These are phyloP conservation scores for Mormyrus proboscirostris DNA, from an alignment of 2,797 vertebrate species.

Conservation along the genomic window DNA sequence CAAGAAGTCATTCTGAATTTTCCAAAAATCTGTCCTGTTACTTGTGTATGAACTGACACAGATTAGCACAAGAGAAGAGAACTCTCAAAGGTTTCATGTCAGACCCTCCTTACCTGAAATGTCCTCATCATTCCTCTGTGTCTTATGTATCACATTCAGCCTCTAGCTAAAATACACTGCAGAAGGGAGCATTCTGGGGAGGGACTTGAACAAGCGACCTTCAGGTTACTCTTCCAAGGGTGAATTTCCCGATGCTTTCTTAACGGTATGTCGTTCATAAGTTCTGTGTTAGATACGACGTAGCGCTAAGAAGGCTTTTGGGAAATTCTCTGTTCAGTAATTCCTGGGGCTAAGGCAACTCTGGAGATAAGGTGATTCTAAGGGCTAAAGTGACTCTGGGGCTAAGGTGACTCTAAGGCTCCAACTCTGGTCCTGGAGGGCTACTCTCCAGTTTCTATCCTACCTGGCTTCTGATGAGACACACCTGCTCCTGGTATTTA, in stretches of 20 bases:
- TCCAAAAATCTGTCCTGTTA: not conserved
- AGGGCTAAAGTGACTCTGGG: not conserved
- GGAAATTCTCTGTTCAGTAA: not conserved
- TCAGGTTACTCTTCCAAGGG: not conserved
- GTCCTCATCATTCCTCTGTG: not conserved
- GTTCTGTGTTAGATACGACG: not conserved
- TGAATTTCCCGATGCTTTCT: not conserved
- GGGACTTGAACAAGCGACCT: not conserved
- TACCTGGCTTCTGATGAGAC: too few species aligned
- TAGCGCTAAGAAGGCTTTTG: not conserved
- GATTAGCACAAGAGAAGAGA: not conserved
- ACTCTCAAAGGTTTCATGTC: not conserved
- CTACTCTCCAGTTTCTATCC: too few species aligned
- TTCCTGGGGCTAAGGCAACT: not conserved
- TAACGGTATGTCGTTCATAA: not conserved
- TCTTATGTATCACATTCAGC: not conserved
- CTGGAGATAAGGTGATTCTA: not conserved
- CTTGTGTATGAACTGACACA: not conserved
- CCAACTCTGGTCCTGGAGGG: too few species aligned
- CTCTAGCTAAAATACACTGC: not conserved
- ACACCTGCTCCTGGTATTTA: too few species aligned
- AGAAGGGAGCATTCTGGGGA: not conserved
- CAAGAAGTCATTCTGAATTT: not conserved
- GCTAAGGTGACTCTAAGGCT: not conserved
- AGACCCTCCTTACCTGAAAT: not conserved